Evolutionary conservation across 2,113 vertebrate genomes (phyloP), one percentile per base, ranked within the genome.

Genomic region (Lamprologus callipterus): DNA sequence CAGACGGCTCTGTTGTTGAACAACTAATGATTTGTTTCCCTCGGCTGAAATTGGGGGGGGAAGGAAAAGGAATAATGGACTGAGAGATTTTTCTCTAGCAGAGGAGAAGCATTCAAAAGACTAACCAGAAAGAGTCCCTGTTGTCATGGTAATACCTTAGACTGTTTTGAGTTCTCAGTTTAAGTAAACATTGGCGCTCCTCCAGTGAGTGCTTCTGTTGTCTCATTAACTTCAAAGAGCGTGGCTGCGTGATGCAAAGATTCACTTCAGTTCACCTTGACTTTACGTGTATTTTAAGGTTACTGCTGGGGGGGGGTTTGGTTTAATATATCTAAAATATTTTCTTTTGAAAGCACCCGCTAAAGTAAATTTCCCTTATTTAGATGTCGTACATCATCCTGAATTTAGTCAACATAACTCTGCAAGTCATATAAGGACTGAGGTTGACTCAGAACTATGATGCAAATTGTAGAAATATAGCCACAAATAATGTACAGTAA

Each of bases 1-100:
- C 81, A 57, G 82, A 21, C 82, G 17, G 55, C 81, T 28, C 68
- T 55, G 84, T 45, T 81, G 89, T 60, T 88, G 31, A 89, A 86
- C 81, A 84, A 45, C 89, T 93, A 89, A 93, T 92, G 86, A 87
- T 90, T 89, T 88, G 82, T 86, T 91, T 91, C 82, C 87, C 79
- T 80, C 37, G 17, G 73, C 89, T 88, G 81, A 78, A 83, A 91
- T 40, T 9, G 14, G 23, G 37, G n/a, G 19, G 51, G 1, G 3
- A 0, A 16, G 9, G 37, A 11, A 80, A 79, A 49, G 65, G 31
- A 14, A 80, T 80, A 57, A 75, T 9, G 28, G 55, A 70, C 14
- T 11, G 49, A 49, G 51, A 89, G 84, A 55, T 86, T 53, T 89
- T 75, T 42, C 35, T 35, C 17, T 17, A 68, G 33, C 84, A 54